Conservation (phyloP, 2,797 vertebrate genomes). For the Eulemur albifrons region DNA sequence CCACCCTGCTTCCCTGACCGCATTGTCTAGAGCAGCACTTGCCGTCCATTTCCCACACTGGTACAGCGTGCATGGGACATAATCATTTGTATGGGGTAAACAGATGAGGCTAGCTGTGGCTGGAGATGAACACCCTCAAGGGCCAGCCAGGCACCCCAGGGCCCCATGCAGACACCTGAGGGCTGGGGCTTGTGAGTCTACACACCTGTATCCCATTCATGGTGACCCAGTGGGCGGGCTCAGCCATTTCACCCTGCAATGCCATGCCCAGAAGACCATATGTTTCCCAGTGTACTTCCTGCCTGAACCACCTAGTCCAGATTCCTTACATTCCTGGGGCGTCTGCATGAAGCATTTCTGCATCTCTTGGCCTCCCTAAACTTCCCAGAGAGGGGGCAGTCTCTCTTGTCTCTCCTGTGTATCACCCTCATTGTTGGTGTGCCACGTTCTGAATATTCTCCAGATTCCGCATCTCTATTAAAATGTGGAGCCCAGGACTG, state of each 20-base stretch:
- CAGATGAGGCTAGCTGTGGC: background rate
- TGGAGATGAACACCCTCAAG: background rate
- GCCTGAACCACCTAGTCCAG: background rate
- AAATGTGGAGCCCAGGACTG: background rate
- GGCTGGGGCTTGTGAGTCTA: background rate
- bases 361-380: background rate
- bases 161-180: background rate
- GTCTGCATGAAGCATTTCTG: background rate
- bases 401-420: background rate
- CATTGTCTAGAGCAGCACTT: rapidly evolving
- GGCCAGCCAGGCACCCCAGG: background rate
- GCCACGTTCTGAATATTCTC: background rate
- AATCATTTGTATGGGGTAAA: background rate
- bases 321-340: background rate
- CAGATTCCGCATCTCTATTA: background rate
- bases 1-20: too few species aligned
- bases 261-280: background rate
- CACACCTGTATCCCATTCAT: background rate
- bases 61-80: rapidly evolving
- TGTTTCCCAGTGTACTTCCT: background rate
- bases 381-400: background rate
- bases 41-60: background rate
- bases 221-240: background rate
- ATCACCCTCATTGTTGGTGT: background rate
- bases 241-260: background rate